These are phyloP conservation scores for Phaonia tiefii DNA, from an alignment of 2,888 invertebrate species.

Conservation along the genomic window DNA sequence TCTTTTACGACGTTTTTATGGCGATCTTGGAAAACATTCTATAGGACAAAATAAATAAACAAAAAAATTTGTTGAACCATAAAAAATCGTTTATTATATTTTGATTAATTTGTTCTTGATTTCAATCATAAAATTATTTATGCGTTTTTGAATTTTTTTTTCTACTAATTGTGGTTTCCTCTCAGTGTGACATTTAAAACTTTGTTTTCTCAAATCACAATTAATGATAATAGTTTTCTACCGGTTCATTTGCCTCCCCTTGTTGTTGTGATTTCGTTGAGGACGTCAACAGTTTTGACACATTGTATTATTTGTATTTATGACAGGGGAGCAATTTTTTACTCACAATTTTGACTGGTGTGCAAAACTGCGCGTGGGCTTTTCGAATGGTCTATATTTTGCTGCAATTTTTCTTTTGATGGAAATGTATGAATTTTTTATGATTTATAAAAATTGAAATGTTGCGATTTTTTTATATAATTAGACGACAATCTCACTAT, in stretches of 20 bases:
- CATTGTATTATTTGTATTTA: conserved; percentile 49
- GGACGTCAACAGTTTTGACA: conserved; percentile 58
- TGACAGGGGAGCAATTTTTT: conserved; percentile 33
- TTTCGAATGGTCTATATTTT: background rate
- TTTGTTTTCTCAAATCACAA: no score
- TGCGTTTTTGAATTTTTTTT: background rate
- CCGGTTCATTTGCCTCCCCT: background rate
- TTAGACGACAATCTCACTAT: no score
- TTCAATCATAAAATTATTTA: conserved; percentile 4
- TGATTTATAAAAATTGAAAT: background rate
- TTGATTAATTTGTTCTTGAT: background rate
- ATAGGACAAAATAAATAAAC: background rate
- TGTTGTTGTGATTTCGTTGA: background rate
- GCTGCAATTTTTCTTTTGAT: background rate
- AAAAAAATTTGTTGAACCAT: background rate
- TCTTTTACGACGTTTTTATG: background rate
- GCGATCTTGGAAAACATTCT: background rate
- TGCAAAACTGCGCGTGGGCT: background rate
- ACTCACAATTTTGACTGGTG: background rate
- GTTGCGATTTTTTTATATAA: no score
- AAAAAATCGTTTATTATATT: background rate
- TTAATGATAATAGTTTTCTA: background rate
- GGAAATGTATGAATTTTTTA: background rate
- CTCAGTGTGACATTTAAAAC: no score
- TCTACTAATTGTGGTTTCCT: no score